Base-by-base conservation (phyloP, 1,140 invertebrate genomes). In the Brachionus paranguensis region DNA sequence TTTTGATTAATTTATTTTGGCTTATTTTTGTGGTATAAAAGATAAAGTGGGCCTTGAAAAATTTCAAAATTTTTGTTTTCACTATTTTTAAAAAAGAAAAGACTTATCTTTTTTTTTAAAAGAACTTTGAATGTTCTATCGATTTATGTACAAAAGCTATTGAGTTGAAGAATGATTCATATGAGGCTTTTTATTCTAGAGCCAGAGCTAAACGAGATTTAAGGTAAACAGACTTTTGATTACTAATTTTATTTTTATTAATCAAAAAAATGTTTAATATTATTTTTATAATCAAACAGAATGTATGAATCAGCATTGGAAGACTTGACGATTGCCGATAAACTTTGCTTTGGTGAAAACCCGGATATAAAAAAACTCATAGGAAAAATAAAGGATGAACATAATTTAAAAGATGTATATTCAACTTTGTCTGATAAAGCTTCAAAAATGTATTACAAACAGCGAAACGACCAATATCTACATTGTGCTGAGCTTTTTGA, bases 181-280 rank as follows among this genome's bases (percentile, higher is more conserved):
- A 94, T 88, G 96, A 98, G 90, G 95, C 95, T 1, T 95, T 93
- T 87, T 97, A 97, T 88, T 94, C 95, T 1, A 91, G 95, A 87
- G 93, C 95, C 0, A 93, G 95, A 87, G 95, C 95, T 7, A 92
- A 93, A 74, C 91, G 95, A 84, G 94, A 95, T 85, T 87, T 92
- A 78, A 91, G 89, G 91, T 92, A 86, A 87, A 87, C 29, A 33
- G 0, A 33, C 29, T 33, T 33, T 33, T 33, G 3, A 33, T 33
- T 33, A 33, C 29, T 3, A 33, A 33, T 33, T 33, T 33, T n/a
- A n/a, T n/a, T n/a, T n/a, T n/a, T n/a, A n/a, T n/a, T n/a, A n/a
- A n/a, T n/a, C n/a, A n/a, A 33, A 33, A 33, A 33, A 33, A 33
- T 33, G 3, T 33, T 33, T 4, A 33, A 4, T 33, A 5, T 33